Base-by-base conservation (phyloP, 2,797 vertebrate genomes). In the Sebastes melanostomus region DNA sequence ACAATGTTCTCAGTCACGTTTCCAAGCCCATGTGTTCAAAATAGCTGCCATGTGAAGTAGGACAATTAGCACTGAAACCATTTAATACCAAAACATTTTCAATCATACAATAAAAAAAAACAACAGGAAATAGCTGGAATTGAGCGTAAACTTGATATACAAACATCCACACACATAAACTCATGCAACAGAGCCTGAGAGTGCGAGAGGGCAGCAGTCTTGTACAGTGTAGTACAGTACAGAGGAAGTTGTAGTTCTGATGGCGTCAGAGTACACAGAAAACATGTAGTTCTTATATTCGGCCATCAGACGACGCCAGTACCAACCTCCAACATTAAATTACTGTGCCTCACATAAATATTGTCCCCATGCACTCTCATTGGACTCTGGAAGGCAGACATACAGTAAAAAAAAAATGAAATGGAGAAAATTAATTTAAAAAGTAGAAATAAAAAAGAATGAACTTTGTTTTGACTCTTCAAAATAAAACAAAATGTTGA, bases 311-410 rank as follows among this genome's bases (percentile, higher is more conserved):
- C 59, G 82, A 87, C 65, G 81, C 86, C 88, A 92, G 92, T 99
- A 99, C 98, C 96, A 98, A 99, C 98, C 98, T 99, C 98, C 97
- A 99, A 98, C 98, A 99, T 99, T 99, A 99, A 98, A 99, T 99
- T 99, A 98, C 98, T 99, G 98, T 99, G 98, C 97, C 98, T 98
- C 97, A 99, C 97, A 99, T 99, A 99, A 96, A 99, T 99, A 98
- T 98, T 99, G 96, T 98, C 98, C 96, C 97, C 98, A 95, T 97
- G 95, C 98, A 98, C 95, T 98, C 97, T 98, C 97, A 98, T 93
- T 96, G 96, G 97, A 95, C 96, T 98, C 98, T 99, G 96, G 96
- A 98, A 94, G 90, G 89, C 83, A 93, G 90, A 94, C 89, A 93
- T 78, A 91, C 87, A 97, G 94, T 91, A 90, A 85, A 86, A 61